Evolutionary conservation across 2,888 invertebrate genomes (phyloP), one percentile per base, ranked within the genome.

Genomic region (Mantis religiosa): DNA sequence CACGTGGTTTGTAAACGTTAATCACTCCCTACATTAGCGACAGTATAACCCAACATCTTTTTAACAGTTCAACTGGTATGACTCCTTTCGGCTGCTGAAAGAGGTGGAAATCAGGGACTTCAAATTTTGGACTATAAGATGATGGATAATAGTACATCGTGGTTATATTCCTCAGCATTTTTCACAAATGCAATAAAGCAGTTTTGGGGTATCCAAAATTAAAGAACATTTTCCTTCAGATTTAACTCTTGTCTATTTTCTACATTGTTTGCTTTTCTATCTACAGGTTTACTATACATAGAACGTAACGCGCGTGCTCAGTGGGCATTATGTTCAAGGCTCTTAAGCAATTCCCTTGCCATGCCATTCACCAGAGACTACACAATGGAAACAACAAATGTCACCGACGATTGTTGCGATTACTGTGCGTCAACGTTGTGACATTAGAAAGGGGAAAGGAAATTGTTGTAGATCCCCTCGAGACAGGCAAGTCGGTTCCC

Each of bases 331-430:
- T 25, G 54, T 20, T 20, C 20, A 15, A 20, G 54, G 54, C 54
- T 71, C 54, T 71, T 71, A 71, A 71, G 54, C 25, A 71, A 71
- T 71, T 71, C 20, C 54, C 54, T 25, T 71, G 54, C 25, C 54
- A 6, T 14, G 54, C 8, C 54, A 25, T 25, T 71, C 54, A 71
- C 54, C 20, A 71, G 54, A 71, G 54, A 6, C 15, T 71, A 14
- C 14, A 71, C 54, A 71, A 71, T 71, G 54, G 54, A 71, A 71
- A 71, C 54, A 71, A 71, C 54, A 71, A 71, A 71, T 71, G 54
- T 86, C 86, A 71, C 86, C 71, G 86, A 81, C 71, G 71, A 86
- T 86, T 86, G 86, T 86, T 86, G 71, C 86, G 20, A 86, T 86
- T 86, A 86, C 86, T 86, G 71, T 71, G 28, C 71, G 86, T 86